Evolutionary conservation across 2,888 invertebrate genomes (phyloP), one percentile per base, ranked within the genome.

Genomic region (Polyommatus icarus): DNA sequence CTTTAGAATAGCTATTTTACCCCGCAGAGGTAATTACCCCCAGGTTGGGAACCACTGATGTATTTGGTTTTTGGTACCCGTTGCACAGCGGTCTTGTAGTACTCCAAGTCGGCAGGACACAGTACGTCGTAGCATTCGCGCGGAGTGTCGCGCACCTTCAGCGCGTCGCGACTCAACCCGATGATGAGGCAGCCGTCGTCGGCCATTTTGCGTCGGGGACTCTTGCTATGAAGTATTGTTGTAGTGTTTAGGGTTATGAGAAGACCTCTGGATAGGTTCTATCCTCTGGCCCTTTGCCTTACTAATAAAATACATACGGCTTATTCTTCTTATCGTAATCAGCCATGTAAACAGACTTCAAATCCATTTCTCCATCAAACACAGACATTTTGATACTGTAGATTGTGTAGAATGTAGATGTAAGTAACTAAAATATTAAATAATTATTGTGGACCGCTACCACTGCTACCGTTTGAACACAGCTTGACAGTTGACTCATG

Each of bases 341-440:
- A 8, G 89, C 88, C 92, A 91, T 93, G 71, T 91, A 91, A 0
- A 90, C 87, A 0, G 92, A 87, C 5, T 82, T 85, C 77, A 88
- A 93, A 1, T 94, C 93, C 18, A 94, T 93, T 82, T 93, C 93
- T n/a, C 93, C 93, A 71, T 92, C 92, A 80, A 93, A 93, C 15
- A 92, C 92, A 0, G 93, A 92, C 93, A 93, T 93, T 78, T 82
- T 84, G 59, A 40, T 73, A 71, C 15, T 40, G 4, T 71, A 29
- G 15, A 12, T 67, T n/a, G n/a, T 29, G 29, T 29, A 29, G 29
- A 29, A 29, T 29, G 29, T 29, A 29, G 29, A 29, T 29, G 29
- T 29, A 29, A 3, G 24, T 61, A 61, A 10, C 3, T 24, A 61
- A 24, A 61, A 10, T 18, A 59, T 24, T 59, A 61, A 3, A 10